These are phyloP conservation scores for Merops nubicus DNA, from an alignment of 2,113 vertebrate genomes.

Conservation along the genomic window DNA sequence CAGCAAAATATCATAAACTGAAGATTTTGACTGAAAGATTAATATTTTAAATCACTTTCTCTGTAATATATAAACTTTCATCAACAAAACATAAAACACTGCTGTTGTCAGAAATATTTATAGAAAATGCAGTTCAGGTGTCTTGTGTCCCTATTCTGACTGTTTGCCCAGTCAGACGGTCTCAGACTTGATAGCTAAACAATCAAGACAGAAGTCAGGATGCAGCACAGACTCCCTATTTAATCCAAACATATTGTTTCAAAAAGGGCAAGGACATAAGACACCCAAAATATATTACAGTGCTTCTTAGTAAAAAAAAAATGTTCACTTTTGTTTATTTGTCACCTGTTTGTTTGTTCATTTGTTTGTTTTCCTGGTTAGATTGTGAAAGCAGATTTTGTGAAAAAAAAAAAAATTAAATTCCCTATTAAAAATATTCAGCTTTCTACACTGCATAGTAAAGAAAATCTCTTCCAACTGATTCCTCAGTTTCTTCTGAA, in stretches of 20 bases:
- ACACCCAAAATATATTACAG: neutral
- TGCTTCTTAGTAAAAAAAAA: neutral
- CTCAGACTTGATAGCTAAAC: neutral
- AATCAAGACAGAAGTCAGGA: neutral
- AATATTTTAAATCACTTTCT: neutral
- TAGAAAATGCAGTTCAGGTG: neutral
- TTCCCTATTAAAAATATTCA: neutral
- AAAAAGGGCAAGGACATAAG: neutral
- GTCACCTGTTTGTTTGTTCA: neutral
- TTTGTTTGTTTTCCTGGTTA: neutral
- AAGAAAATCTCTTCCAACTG: neutral
- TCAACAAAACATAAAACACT: neutral
- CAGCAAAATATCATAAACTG: neutral
- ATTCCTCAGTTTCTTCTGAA: neutral
- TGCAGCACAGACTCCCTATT: neutral
- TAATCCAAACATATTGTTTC: neutral
- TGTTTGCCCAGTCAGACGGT: neutral
- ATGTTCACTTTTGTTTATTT: neutral
- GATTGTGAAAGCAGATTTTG: neutral
- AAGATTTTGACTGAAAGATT: neutral
- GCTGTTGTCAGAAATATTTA: neutral
- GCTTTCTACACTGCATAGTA: neutral
- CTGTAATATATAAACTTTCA: neutral
- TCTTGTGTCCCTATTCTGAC: neutral
- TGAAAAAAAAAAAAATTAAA: rapidly evolving